Evolutionary conservation across 2,797 vertebrate genomes (phyloP).

Genomic region (Manis crassicaudata): DNA sequence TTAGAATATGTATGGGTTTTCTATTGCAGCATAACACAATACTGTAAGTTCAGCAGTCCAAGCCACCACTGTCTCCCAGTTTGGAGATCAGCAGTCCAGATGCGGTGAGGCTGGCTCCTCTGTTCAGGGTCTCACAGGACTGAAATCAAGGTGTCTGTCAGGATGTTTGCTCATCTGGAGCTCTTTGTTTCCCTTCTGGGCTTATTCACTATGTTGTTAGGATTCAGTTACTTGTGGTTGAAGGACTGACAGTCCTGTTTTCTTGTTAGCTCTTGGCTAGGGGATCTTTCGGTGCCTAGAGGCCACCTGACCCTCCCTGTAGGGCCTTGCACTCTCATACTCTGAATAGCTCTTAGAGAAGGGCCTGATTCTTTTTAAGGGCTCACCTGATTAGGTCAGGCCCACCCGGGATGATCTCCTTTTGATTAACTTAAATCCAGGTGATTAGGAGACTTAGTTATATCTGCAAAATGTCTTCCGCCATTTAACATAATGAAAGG

Average conservation of each 20-base stretch:
- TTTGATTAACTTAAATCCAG: background rate
- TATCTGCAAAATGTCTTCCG: background rate
- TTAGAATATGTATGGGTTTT: background rate
- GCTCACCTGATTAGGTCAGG: background rate
- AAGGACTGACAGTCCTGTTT: background rate
- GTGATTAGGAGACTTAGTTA: background rate
- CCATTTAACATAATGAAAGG: no score
- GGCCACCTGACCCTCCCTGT: no score
- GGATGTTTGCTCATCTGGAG: background rate
- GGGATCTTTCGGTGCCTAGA: background rate
- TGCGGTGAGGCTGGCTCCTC: background rate
- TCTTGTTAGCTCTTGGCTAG: background rate
- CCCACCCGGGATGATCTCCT: background rate
- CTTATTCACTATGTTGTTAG: background rate
- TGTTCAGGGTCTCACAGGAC: background rate
- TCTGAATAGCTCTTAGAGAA: background rate
- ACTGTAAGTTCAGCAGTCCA: background rate
- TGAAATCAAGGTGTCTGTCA: background rate
- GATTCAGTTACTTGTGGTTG: background rate
- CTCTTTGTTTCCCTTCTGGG: background rate
- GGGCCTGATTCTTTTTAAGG: background rate
- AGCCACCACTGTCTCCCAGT: no score
- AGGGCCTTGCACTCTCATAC: background rate
- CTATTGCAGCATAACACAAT: background rate
- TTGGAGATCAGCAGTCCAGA: background rate